Conservation (phyloP, 2,113 vertebrate genomes). For the Brachyhypopomus occidentalis region DNA sequence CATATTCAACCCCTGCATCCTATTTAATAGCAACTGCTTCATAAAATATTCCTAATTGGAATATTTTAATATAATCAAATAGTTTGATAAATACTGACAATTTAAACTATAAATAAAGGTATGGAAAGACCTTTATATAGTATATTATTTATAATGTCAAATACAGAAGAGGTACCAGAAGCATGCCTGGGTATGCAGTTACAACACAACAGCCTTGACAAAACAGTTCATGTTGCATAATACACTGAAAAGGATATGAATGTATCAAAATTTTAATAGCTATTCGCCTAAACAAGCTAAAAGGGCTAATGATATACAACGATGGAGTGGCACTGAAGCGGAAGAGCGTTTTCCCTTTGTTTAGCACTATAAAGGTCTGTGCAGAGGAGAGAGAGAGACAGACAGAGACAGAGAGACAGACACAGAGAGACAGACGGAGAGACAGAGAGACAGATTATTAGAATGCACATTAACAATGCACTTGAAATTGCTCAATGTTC, state of each 20-base stretch:
- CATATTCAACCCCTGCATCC: neutral
- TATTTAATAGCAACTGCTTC: neutral
- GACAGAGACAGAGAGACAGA: slow-evolving; percentile 15
- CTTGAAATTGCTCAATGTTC: neutral
- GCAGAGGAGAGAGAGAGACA: slow-evolving; percentile 73
- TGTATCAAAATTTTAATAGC: slow-evolving; percentile 99
- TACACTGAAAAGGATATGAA: slow-evolving; percentile 94
- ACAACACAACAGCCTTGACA: slow-evolving; percentile 18
- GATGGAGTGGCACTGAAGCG: slow-evolving; percentile 98
- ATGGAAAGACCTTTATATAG: neutral
- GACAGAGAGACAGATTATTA: neutral
- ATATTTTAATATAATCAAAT: neutral
- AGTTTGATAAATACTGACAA: neutral
- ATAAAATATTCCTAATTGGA: neutral
- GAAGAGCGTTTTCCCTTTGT: slow-evolving; percentile 99
- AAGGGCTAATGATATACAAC: slow-evolving; percentile 99
- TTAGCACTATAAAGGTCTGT: slow-evolving; percentile 99
- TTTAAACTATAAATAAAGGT: neutral
- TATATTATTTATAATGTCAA: neutral
- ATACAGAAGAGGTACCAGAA: neutral
- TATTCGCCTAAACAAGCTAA: slow-evolving; percentile 96
- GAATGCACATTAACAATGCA: slow-evolving; percentile 10
- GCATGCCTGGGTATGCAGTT: neutral
- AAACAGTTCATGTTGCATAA: slow-evolving; percentile 1
- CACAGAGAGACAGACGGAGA: slow-evolving; percentile 27